Evolutionary conservation across 2,888 invertebrate species (phyloP), one percentile per base, ranked within the genome.

Genomic region (Eupithecia pulchellata): DNA sequence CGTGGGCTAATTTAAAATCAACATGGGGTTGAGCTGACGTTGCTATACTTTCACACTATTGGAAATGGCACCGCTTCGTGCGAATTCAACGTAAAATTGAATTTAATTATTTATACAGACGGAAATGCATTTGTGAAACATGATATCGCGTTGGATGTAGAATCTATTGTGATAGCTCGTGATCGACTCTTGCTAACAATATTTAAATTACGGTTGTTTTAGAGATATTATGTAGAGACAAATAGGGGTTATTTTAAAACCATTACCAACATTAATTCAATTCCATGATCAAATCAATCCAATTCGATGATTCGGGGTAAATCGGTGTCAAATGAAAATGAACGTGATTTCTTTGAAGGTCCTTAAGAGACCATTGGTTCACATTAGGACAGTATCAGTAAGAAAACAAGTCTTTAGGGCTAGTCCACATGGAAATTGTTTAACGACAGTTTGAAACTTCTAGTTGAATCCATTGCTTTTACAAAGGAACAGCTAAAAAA

Each of bases 31-130:
- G 29, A 14, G 29, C 29, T 29, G 42, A 61, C 61, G 61, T 32
- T 14, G 34, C 4, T 61, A 61, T 25, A 34, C 14, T 14, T 29
- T 25, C 25, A 65, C 34, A 52, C 47, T 52, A 29, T 57, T 65
- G 65, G 34, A 25, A 55, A 65, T 42, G 29, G 34, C 30, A 47
- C 11, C 27, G 64, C 42, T 27, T 42, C 42, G 52, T 47, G 55
- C 34, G 64, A 65, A 67, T 69, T 65, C 73, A 68, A 72, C 64
- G 68, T 76, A 72, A 75, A 76, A 81, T 76, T 74, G 71, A 81
- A 81, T 77, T 81, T 75, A 69, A 78, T 80, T 72, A 79, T 77
- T 76, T 75, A 78, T 81, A 52, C 64, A 64, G 47, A 52, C 52
- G 32, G 32, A 52, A 39, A 64, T 47, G 64, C 64, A 58, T 47